A percentile compares a stretch with the other conserved stretches of the same genome.
phyloP scores from a whole-genome alignment of 1,140 invertebrate species.

The Holcopasites calliopsidis region DNA sequence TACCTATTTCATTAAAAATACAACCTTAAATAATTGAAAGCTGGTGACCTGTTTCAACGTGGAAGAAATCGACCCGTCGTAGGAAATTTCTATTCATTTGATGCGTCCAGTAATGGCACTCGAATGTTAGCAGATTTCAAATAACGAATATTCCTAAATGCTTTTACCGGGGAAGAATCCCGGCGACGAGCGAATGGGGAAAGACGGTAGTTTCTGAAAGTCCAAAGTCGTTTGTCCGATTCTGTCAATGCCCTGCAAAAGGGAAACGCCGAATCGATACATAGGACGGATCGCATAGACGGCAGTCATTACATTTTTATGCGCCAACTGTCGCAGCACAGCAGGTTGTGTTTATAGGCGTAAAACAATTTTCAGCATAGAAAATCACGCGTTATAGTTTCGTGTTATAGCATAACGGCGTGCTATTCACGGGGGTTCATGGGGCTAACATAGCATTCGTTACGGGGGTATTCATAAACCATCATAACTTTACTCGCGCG shows the following conservation, averaged over 20 bases:
- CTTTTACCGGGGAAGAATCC: no score
- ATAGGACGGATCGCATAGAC: conserved; percentile 24
- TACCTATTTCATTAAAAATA: no score
- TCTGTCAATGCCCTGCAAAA: not conserved
- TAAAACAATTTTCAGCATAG: conserved; percentile 79
- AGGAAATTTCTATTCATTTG: no score
- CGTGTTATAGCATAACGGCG: conserved; percentile 68
- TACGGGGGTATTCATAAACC: conserved; percentile 77
- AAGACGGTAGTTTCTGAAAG: no score
- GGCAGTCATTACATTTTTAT: conserved; percentile 70
- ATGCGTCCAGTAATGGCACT: no score
- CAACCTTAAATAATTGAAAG: no score
- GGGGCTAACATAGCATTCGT: conserved; percentile 71
- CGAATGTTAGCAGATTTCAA: no score
- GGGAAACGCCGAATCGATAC: conserved; percentile 31
- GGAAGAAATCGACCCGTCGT: no score
- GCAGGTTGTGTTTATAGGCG: conserved; percentile 76
- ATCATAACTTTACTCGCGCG: conserved; percentile 73
- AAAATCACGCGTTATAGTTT: conserved; percentile 78
- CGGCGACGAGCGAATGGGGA: no score
- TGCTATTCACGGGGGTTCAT: conserved; percentile 66
- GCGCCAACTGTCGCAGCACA: conserved; percentile 74
- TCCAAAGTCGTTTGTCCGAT: no score
- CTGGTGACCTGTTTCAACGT: no score
- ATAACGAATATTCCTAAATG: no score